Base-by-base conservation (phyloP, 2,888 invertebrate genomes). In the Chymomyza procnemis region DNA sequence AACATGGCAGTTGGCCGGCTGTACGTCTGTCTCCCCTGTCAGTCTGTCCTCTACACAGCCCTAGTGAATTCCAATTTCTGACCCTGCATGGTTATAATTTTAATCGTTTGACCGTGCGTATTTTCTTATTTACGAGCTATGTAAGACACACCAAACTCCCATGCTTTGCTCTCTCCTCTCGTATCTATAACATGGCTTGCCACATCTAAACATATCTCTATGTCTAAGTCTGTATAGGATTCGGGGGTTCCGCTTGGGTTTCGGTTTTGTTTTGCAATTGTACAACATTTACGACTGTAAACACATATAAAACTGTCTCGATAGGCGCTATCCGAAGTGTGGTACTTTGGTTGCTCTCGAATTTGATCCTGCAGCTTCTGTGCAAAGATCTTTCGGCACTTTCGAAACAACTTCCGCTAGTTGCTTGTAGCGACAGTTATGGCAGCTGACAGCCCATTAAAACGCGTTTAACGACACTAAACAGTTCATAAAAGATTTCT, bases 251-350 rank as follows among this genome's bases (percentile, higher is more conserved):
- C 46, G n/a, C 56, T 55, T 16, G 47, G 19, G 22, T 18, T 50
- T 46, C 59, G 74, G 50, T 71, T 64, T 41, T 63, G 58, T 60
- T 69, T 67, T 54, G 85, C 83, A 88, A 86, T 85, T 86, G 89
- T 85, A 87, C 76, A 77, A 76, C 88, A 74, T 89, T 88, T 88
- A 89, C 81, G 89, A 88, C 86, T 85, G 88, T 88, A 88, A 88
- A 89, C 89, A 88, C 73, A 81, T 75, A 83, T 89, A 80, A 88
- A 88, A 88, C 80, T 88, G 88, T 88, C 54, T 54, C 61, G 60
- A 22, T 72, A 67, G 75, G 60, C 76, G 62, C 9, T 48, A 21
- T 61, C 61, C 66, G 60, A 71, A 69, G 69, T 81, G 72, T 64
- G 57, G n/a, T 50, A 57, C 61, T 66, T 70, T 64, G 63, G 64